Conservation (phyloP, 2,113 vertebrate genomes). For the Alexandromys fortis region DNA sequence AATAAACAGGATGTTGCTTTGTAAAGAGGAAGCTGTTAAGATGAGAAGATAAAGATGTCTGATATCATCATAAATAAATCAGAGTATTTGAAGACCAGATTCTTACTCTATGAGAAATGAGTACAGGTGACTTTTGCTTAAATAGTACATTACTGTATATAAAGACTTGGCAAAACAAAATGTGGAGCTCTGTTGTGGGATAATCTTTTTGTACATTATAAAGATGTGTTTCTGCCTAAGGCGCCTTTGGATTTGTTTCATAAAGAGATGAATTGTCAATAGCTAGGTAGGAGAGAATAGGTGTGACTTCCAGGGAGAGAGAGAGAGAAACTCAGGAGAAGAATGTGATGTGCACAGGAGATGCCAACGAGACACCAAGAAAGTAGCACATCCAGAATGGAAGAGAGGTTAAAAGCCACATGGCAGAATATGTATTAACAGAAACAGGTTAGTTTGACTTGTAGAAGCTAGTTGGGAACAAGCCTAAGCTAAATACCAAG, state of each 20-base stretch:
- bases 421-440: not conserved
- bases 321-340: not conserved
- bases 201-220: not conserved
- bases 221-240: not conserved
- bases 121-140: constrained; percentile 4
- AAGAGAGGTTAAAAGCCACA: not conserved
- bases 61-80: not conserved
- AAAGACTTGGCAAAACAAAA: not conserved
- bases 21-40: constrained; percentile 43
- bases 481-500: not conserved
- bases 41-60: not conserved
- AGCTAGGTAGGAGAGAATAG: not conserved
- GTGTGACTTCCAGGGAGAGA: not conserved
- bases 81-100: not conserved
- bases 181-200: not conserved
- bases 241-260: not conserved
- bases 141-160: not conserved
- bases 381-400: not conserved
- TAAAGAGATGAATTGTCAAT: not conserved
- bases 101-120: constrained; percentile 42
- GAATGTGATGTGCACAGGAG: not conserved
- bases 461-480: not conserved
- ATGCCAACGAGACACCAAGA: not conserved
- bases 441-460: not conserved
- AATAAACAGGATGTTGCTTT: constrained; percentile 65